Evolutionary conservation across 2,797 vertebrate species (phyloP), one percentile per base, ranked within the genome.

Genomic region (Urosaurus nigricauda): DNA sequence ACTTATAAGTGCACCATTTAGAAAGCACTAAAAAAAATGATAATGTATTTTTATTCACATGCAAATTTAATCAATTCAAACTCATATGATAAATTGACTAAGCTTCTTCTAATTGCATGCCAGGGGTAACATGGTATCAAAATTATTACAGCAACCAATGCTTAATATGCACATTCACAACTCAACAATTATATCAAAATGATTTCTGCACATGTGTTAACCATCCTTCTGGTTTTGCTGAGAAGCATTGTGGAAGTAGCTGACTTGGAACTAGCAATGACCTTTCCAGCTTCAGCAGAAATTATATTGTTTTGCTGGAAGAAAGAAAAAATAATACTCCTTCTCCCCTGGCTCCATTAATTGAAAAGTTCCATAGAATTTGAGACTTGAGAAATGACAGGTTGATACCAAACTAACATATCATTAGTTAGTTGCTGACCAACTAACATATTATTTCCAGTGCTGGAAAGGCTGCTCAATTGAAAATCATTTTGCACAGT

Each of bases 361-460:
- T 40, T 51, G 40, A 83, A 75, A 7, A 40, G 4, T 77, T 88
- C 43, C 63, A 83, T 40, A 87, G 70, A 87, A 60, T 74, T 35
- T 82, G 53, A 19, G 32, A 88, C 58, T 78, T 68, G 43, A 24
- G 71, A 83, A 75, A 83, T 51, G 43, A 53, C 40, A 77, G 77
- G n/a, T 35, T 83, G 58, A 68, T 53, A 32, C 75, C 71, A 65
- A 83, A 77, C 35, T 6, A 71, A 71, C 60, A 37, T 85, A 85
- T 85, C 75, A 77, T 85, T 85, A 77, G n/a, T 60, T 19, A 75
- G 51, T 40, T 74, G 56, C 63, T 85, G 84, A 63, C 26, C 60
- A 85, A 63, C 29, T 37, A 56, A 51, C 24, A 65, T 82, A n/a
- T 87, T 82, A 63, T 47, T 87, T 82, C 24, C 70, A 35, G 32